A percentile compares a stretch with the other conserved stretches of the same genome.
These are phyloP conservation scores for Antennarius maculatus DNA, from an alignment of 2,797 vertebrate genomes.

Conservation along the genomic window DNA sequence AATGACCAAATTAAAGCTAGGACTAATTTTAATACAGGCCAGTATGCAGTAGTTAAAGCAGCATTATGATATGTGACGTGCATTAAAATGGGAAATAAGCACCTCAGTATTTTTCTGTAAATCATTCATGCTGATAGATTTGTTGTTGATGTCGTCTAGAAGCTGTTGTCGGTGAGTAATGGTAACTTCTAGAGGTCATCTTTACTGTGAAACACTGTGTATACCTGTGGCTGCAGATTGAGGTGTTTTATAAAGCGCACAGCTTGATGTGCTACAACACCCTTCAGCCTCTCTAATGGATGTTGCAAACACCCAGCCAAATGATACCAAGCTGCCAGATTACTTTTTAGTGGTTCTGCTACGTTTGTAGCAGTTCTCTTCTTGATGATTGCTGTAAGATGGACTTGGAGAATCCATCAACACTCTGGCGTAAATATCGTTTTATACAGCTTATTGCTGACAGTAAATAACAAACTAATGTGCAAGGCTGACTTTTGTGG, in stretches of 20 bases:
- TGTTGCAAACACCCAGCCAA: constrained; percentile 54
- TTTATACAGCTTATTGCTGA: constrained; percentile 58
- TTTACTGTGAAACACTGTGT: constrained; percentile 58
- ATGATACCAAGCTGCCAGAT: constrained; percentile 57
- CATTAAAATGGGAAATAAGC: constrained; percentile 15
- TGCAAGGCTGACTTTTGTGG: constrained; percentile 59
- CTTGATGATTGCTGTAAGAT: constrained; percentile 63
- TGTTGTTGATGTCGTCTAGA: constrained; percentile 21
- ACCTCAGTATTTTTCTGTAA: constrained; percentile 22
- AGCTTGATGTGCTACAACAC: constrained; percentile 57
- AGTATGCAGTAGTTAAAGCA: neutral
- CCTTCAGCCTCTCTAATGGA: constrained; percentile 55
- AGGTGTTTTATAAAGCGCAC: constrained; percentile 71
- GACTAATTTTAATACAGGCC: constrained; percentile 7
- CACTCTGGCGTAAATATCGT: constrained; percentile 43
- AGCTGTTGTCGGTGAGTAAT: constrained; percentile 47
- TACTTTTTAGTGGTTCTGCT: constrained; percentile 61
- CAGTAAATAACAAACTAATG: constrained; percentile 69
- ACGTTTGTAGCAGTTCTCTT: constrained; percentile 46
- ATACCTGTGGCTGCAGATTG: constrained; percentile 60
- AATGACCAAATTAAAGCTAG: constrained; percentile 13
- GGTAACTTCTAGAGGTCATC: constrained; percentile 67
- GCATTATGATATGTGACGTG: neutral
- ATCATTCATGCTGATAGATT: constrained; percentile 7
- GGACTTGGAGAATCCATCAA: constrained; percentile 65